Evolutionary conservation across 1,140 invertebrate species (phyloP).

Genomic region (Euura lappo): DNA sequence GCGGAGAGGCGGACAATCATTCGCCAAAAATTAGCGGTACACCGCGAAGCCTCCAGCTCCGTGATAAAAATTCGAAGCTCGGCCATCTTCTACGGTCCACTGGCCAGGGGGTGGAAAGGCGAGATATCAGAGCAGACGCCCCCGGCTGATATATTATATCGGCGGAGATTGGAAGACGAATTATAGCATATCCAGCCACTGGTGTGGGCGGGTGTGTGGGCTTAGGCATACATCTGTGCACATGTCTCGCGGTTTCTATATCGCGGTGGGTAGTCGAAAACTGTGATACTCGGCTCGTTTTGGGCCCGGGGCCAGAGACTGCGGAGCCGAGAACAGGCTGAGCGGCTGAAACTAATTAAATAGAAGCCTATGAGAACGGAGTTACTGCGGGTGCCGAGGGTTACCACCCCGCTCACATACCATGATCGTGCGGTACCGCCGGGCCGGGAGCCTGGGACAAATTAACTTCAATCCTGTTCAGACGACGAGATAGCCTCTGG

Average conservation of each 20-base stretch:
- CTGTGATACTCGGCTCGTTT: not conserved
- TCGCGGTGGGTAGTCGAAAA: not conserved
- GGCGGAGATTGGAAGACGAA: not conserved
- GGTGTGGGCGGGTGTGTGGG: not conserved
- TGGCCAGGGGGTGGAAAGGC: not conserved
- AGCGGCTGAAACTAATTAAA: constrained; percentile 10
- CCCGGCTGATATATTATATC: not conserved
- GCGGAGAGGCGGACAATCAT: too few relatives aligned
- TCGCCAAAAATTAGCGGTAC: too few relatives aligned
- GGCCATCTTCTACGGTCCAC: too few relatives aligned
- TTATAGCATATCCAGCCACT: not conserved
- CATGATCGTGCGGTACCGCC: not conserved
- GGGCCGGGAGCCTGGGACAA: not conserved
- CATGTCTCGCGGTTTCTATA: not conserved
- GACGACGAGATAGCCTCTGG: not conserved
- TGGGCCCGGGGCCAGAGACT: not conserved
- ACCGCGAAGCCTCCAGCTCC: too few relatives aligned
- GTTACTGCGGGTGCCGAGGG: not conserved
- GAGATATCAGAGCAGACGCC: constrained; percentile 5
- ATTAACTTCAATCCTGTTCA: constrained; percentile 8
- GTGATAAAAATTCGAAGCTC: too few relatives aligned
- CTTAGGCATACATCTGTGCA: not conserved
- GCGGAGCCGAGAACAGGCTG: not conserved
- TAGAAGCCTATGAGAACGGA: not conserved
- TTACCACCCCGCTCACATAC: too few relatives aligned